Evolutionary conservation across 2,888 invertebrate species (phyloP).

Genomic region (Thecocarcelia acutangulata): DNA sequence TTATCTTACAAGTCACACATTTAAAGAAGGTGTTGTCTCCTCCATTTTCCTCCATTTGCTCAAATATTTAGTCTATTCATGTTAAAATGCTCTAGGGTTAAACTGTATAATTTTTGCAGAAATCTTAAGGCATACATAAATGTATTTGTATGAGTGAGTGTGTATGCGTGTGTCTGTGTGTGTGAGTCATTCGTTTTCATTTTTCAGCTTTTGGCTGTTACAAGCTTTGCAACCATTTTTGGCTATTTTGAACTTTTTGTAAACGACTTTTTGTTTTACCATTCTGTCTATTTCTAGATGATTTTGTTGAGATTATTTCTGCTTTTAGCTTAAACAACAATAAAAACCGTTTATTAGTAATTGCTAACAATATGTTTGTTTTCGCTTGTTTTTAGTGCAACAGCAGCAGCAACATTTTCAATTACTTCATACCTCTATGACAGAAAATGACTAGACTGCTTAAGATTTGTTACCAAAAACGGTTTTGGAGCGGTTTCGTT

Average conservation of each 20-base stretch:
- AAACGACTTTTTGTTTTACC: background rate
- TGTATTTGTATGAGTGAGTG: background rate
- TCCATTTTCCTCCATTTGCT: background rate
- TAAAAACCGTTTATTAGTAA: constrained; percentile 60
- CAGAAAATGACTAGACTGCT: constrained; percentile 8
- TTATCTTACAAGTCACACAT: background rate
- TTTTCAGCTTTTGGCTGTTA: constrained; percentile 6
- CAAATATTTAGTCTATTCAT: constrained; percentile 32
- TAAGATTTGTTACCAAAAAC: constrained; percentile 45
- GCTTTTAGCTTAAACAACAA: background rate
- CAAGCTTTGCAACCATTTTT: constrained; percentile 39
- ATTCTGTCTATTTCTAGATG: constrained; percentile 11
- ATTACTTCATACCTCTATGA: constrained; percentile 43
- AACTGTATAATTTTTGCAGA: constrained; percentile 43
- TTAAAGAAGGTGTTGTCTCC: background rate
- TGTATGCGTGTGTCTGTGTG: too few relatives aligned
- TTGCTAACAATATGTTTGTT: constrained; percentile 56
- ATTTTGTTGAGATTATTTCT: constrained; percentile 42
- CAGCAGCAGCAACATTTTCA: constrained; percentile 28
- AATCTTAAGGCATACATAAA: constrained; percentile 13
- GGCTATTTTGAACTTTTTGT: constrained; percentile 37
- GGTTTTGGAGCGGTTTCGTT: constrained; percentile 39
- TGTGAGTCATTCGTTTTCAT: background rate
- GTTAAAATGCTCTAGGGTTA: constrained; percentile 53
- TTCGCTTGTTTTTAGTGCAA: background rate